Percentiles rank a stretch among this genome's conserved stretches.
These are phyloP conservation scores for Raja brachyura DNA, from an alignment of 2,113 vertebrate genomes.

Conservation along the genomic window DNA sequence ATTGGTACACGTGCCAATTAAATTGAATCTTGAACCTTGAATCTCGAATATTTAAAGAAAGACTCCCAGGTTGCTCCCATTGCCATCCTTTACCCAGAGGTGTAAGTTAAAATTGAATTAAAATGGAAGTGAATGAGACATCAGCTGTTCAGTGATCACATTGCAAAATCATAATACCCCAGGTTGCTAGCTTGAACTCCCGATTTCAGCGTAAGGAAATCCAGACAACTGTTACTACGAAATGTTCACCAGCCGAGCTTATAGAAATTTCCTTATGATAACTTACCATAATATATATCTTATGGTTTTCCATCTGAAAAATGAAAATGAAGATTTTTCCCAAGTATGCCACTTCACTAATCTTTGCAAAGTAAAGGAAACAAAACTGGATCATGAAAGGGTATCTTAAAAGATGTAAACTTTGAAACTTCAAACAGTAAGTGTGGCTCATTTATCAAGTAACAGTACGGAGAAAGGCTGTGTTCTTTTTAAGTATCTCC, in stretches of 20 bases:
- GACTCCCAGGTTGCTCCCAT: not conserved
- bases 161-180: too few relatives aligned
- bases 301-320: not conserved
- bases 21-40: too few relatives aligned
- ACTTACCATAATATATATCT: too few relatives aligned
- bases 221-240: not conserved
- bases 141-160: not conserved
- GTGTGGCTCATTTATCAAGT: not conserved
- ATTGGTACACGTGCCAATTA: too few relatives aligned
- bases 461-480: not conserved
- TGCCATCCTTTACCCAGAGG: not conserved
- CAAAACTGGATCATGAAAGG: not conserved
- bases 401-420: not conserved
- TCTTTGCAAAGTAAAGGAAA: not conserved
- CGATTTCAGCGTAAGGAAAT: not conserved
- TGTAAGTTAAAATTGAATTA: not conserved
- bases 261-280: not conserved
- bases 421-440: not conserved
- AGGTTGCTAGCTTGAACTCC: not conserved
- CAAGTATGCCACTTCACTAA: not conserved
- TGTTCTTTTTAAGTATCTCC: not conserved
- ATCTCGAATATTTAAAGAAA: not conserved
- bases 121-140: not conserved
- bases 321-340: not conserved
- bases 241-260: not conserved